phyloP scores from a whole-genome alignment of 2,113 vertebrate genomes.

The Lonchura striata region DNA sequence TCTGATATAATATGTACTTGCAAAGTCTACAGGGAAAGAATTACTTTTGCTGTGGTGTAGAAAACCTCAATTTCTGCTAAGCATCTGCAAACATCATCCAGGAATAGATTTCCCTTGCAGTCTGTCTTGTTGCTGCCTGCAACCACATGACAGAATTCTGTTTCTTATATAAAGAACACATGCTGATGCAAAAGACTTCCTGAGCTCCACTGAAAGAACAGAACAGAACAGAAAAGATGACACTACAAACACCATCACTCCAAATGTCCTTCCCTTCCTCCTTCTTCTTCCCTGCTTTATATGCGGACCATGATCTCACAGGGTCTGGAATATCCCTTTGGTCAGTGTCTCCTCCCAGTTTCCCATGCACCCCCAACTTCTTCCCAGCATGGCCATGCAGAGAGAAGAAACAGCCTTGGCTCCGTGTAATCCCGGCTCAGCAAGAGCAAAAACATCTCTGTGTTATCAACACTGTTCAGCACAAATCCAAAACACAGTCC shows the following conservation, averaged over 20 bases:
- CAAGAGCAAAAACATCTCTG: not conserved
- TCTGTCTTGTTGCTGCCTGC: not conserved
- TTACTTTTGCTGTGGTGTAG: not conserved
- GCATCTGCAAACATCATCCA: not conserved
- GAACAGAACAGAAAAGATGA: not conserved
- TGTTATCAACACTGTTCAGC: not conserved
- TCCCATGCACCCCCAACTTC: not conserved
- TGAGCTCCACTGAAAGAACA: not conserved
- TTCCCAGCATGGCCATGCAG: accelerated
- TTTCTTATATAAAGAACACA: not conserved
- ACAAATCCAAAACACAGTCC: not conserved
- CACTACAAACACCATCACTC: not conserved
- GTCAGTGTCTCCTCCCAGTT: not conserved
- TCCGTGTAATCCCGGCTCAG: not conserved
- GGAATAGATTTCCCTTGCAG: not conserved
- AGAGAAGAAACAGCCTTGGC: not conserved
- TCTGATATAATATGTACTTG: not conserved
- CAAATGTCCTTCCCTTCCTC: not conserved
- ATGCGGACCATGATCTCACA: not conserved
- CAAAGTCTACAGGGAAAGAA: not conserved
- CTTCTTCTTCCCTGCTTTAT: accelerated
- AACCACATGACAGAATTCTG: not conserved
- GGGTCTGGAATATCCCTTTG: not conserved
- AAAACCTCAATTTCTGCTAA: not conserved
- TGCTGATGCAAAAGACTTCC: not conserved